phyloP scores from a whole-genome alignment of 2,113 vertebrate species.

The Oncorhynchus nerka region DNA sequence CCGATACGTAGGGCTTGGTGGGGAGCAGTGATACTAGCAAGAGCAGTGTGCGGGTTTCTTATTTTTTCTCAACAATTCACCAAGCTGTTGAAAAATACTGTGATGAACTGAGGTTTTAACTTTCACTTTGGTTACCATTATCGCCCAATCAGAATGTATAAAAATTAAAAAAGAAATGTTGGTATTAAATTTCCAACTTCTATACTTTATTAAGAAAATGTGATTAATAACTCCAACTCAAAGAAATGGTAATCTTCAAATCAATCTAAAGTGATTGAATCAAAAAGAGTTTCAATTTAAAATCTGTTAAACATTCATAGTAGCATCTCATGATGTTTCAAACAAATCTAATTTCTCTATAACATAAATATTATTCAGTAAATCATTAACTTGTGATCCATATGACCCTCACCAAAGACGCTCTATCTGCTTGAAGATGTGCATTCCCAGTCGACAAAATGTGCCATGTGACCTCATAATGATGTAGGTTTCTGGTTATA shows the following conservation, averaged over 20 bases:
- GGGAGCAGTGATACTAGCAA: too few relatives aligned
- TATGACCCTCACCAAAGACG: not conserved
- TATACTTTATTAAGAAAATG: constrained; percentile 25
- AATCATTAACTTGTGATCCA: not conserved
- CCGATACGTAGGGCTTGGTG: too few relatives aligned
- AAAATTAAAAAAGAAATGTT: too few relatives aligned
- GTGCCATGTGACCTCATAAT: too few relatives aligned
- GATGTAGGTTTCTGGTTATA: too few relatives aligned
- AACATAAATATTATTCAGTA: not conserved
- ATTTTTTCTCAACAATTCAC: not conserved
- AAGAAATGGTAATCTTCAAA: not conserved
- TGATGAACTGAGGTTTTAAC: not conserved
- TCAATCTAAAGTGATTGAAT: constrained; percentile 5
- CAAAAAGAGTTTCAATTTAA: not conserved
- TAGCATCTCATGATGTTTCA: not conserved
- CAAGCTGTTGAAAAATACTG: not conserved
- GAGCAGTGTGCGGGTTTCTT: too few relatives aligned
- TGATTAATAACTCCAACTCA: constrained; percentile 15
- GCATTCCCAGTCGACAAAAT: too few relatives aligned
- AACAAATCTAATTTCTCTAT: not conserved
- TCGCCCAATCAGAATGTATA: not conserved
- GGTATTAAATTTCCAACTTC: not conserved
- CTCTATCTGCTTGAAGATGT: not conserved
- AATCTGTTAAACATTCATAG: not conserved
- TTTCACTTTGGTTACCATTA: not conserved